phyloP scores from a whole-genome alignment of 2,113 vertebrate genomes.

The Lanius ludovicianus region DNA sequence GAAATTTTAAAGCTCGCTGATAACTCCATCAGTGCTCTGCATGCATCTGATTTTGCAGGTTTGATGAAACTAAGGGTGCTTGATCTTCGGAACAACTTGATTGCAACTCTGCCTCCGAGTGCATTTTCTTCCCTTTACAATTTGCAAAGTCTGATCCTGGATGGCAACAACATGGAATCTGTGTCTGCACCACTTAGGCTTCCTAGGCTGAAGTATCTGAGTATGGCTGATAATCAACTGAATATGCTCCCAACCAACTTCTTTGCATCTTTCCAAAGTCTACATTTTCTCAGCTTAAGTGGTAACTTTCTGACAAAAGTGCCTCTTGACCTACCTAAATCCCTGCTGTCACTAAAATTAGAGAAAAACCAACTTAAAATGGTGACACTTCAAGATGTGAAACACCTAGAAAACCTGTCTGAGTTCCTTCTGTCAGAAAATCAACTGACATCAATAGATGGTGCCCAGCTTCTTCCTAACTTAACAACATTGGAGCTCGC shows the following conservation, averaged over 20 bases:
- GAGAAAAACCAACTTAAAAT: conserved; percentile 79
- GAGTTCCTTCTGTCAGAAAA: conserved; percentile 80
- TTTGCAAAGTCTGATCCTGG: conserved; percentile 75
- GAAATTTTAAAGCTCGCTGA: conserved; percentile 79
- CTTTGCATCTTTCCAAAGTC: conserved; percentile 69
- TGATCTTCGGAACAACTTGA: conserved; percentile 79
- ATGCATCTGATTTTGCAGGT: conserved; percentile 74
- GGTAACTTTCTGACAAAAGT: conserved; percentile 76
- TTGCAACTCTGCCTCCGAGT: conserved; percentile 58
- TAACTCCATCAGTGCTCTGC: conserved; percentile 74
- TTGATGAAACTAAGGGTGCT: conserved; percentile 75
- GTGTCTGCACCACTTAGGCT: conserved; percentile 68
- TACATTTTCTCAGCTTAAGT: conserved; percentile 78
- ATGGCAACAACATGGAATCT: conserved; percentile 75
- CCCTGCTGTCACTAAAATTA: conserved; percentile 77
- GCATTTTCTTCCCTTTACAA: conserved; percentile 66
- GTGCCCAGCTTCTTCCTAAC: conserved; percentile 74
- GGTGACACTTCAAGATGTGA: conserved; percentile 71
- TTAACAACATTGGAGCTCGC: conserved; percentile 78
- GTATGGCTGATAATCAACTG: conserved; percentile 76
- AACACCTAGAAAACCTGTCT: conserved; percentile 76
- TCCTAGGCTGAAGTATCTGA: conserved; percentile 71
- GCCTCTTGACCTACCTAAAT: conserved; percentile 75
- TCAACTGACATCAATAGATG: conserved; percentile 75
- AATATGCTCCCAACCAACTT: conserved; percentile 65